Base-by-base conservation (phyloP, 2,113 vertebrate genomes). In the Microcebus murinus region DNA sequence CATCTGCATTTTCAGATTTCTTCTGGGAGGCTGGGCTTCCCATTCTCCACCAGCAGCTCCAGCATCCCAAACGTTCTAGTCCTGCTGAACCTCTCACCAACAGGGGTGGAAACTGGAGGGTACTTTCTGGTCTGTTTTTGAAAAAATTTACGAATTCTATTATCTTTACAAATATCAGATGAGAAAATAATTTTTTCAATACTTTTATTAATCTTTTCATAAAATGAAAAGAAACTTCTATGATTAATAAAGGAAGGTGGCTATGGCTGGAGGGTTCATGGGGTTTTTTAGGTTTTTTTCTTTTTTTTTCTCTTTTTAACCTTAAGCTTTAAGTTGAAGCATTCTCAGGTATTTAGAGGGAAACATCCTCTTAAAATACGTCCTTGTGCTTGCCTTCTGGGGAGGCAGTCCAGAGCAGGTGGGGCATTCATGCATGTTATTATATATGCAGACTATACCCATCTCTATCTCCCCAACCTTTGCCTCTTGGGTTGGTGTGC, bases 171-270 rank as follows among this genome's bases (percentile, higher is more conserved):
- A 94, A 95, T 93, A 95, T 96, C 96, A 98, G 87, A 98, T 96
- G 96, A 98, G 87, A 98, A 95, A 96, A 98, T 96, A 97, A 98
- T 96, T 98, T 98, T 98, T 98, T 98, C 98, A 98, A 95, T 98
- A 98, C 98, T 98, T 98, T 98, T 98, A 98, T 98, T 98, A 98
- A 98, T 97, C 98, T 98, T 98, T 98, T 98, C 98, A 98, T 98
- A 98, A 98, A 98, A 97, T 50, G 88, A 80, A 96, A 97, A 97
- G 96, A 94, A 84, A 76, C 94, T 93, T 96, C 97, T 96, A 97
- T 96, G 96, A 96, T 96, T 73, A 93, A 68, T 74, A 87, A 89
- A 96, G 97, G 96, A 89, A 0, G 81, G 94, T 97, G 87, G n/a
- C 90, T 80, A 87, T 91, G 84, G 86, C 87, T 96, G 96, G 88